Evolutionary conservation across 2,113 vertebrate species (phyloP).

Genomic region (Piprites chloris): DNA sequence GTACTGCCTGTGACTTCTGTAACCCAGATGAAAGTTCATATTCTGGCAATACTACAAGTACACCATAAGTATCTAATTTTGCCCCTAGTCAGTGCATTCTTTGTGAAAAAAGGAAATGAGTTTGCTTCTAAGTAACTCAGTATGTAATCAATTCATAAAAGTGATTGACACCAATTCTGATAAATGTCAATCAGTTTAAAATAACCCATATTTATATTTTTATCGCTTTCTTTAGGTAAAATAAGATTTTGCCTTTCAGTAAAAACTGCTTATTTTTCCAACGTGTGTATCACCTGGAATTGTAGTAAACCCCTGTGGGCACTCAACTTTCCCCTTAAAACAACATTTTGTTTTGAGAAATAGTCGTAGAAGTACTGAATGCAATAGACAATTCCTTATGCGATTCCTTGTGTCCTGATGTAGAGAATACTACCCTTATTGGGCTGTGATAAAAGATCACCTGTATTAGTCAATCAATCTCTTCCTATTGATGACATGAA

Average conservation of each 20-base stretch:
- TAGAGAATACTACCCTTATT: background rate
- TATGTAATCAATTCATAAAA: background rate
- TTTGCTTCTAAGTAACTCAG: background rate
- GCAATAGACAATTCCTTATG: background rate
- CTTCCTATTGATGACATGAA: background rate
- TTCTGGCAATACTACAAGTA: constrained; percentile 23
- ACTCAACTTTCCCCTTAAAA: background rate
- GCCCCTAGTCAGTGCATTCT: constrained; percentile 60
- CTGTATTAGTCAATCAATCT: background rate
- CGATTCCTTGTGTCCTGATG: background rate
- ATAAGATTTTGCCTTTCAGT: background rate
- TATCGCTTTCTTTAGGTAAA: background rate
- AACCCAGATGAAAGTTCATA: constrained; percentile 53
- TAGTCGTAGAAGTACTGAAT: background rate
- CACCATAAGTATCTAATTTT: constrained; percentile 49
- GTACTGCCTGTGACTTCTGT: constrained; percentile 23
- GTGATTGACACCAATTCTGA: background rate
- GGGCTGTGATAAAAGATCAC: background rate
- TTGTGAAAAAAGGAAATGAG: constrained; percentile 65
- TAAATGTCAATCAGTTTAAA: background rate
- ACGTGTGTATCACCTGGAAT: background rate
- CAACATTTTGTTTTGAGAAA: background rate
- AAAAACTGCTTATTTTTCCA: background rate
- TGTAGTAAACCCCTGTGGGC: background rate
- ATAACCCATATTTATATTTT: background rate